phyloP scores from a whole-genome alignment of 2,113 vertebrate species.

The Dendropsophus ebraccatus region DNA sequence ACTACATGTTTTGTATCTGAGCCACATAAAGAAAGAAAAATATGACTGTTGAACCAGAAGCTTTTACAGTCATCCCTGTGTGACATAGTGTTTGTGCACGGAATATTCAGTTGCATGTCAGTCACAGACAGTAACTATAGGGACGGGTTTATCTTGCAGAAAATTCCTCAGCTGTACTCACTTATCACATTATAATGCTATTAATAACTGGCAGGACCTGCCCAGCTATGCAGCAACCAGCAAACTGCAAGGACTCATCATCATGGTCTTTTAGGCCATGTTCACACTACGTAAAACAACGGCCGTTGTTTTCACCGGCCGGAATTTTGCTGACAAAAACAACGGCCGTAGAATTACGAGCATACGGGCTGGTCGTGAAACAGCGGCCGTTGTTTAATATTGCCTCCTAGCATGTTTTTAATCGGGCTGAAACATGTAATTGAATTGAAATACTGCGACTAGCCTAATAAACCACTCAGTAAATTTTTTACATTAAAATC shows the following conservation, averaged over 20 bases:
- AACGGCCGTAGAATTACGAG: too few species aligned
- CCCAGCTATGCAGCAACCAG: not conserved
- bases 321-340: too few species aligned
- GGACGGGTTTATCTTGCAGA: conserved; percentile 8
- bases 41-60: not conserved
- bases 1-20: not conserved
- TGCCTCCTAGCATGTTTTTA: too few species aligned
- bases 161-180: not conserved
- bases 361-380: too few species aligned
- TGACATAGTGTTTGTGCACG: not conserved
- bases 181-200: conserved; percentile 20
- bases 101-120: not conserved
- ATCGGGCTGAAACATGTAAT: too few species aligned
- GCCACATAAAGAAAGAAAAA: not conserved
- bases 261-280: not conserved
- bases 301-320: too few species aligned
- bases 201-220: not conserved
- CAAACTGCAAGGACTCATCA: not conserved
- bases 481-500: too few species aligned
- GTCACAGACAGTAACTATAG: not conserved
- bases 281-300: too few species aligned
- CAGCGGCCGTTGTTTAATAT: too few species aligned
- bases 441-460: too few species aligned
- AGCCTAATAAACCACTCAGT: too few species aligned
- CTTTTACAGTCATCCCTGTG: not conserved